A percentile compares a stretch with the other conserved stretches of the same genome.
Evolutionary conservation across 2,797 vertebrate species (phyloP).

Genomic region (Euphonia xanthogaster): DNA sequence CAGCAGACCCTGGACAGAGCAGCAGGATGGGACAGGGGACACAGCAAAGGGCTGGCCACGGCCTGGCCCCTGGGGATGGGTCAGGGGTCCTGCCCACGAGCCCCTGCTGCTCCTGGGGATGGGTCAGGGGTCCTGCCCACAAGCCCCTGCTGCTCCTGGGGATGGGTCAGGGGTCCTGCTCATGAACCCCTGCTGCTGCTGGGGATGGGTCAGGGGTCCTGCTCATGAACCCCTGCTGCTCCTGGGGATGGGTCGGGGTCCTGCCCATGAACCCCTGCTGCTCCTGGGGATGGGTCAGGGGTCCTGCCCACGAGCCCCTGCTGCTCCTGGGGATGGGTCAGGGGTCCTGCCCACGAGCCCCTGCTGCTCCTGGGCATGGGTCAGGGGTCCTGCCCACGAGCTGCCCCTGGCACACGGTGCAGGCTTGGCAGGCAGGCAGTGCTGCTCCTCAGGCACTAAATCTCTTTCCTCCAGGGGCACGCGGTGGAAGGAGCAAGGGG

Average conservation of each 20-base stretch:
- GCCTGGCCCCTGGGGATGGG: background rate
- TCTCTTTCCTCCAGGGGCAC: background rate
- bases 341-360: background rate
- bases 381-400: background rate
- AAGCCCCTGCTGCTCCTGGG: too few relatives aligned
- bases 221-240: rapidly evolving
- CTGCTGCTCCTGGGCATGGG: rapidly evolving
- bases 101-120: too few relatives aligned
- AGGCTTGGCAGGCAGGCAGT: background rate
- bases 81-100: too few relatives aligned
- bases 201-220: background rate
- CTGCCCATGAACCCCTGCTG: too few relatives aligned
- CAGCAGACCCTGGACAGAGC: background rate
- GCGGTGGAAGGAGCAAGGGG: background rate
- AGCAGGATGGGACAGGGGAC: rapidly evolving
- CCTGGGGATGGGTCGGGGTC: background rate
- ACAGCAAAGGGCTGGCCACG: rapidly evolving
- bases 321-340: too few relatives aligned
- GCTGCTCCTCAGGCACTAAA: background rate
- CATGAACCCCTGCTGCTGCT: rapidly evolving
- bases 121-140: background rate
- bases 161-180: background rate
- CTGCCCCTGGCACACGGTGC: rapidly evolving
- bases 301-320: background rate
- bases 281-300: background rate